Evolutionary conservation across 2,888 invertebrate species (phyloP).

Genomic region (Limnephilus auricula): DNA sequence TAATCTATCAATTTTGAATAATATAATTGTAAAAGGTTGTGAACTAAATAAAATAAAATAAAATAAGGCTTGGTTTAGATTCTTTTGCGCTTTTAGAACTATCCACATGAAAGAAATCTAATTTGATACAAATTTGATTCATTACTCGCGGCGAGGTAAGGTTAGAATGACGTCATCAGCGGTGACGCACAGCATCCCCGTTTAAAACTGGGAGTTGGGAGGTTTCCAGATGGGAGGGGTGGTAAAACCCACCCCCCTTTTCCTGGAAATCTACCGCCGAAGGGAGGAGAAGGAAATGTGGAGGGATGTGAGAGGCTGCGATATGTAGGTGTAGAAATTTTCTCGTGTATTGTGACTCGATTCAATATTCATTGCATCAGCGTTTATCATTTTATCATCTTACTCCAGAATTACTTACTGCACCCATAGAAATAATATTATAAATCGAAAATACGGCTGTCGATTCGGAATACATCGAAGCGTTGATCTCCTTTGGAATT

Average conservation of each 20-base stretch:
- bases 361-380: conserved; percentile 8
- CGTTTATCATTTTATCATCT: neutral
- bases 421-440: neutral
- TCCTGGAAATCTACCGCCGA: neutral
- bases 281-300: neutral
- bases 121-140: neutral
- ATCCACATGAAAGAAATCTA: neutral
- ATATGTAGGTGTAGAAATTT: conserved; percentile 11
- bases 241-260: neutral
- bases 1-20: too few relatives aligned
- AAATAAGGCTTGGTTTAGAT: too few relatives aligned
- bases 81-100: too few relatives aligned
- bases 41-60: too few relatives aligned
- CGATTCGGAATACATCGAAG: neutral
- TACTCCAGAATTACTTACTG: neutral
- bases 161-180: conserved; percentile 34
- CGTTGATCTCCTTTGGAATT: neutral
- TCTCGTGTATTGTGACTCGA: neutral
- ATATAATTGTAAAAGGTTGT: too few relatives aligned
- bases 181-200: conserved; percentile 20
- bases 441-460: neutral
- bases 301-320: neutral
- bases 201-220: neutral
- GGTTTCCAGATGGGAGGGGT: neutral
- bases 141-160: neutral